These are phyloP conservation scores for Mythimna pallens DNA, from an alignment of 2,888 invertebrate species.

Conservation along the genomic window DNA sequence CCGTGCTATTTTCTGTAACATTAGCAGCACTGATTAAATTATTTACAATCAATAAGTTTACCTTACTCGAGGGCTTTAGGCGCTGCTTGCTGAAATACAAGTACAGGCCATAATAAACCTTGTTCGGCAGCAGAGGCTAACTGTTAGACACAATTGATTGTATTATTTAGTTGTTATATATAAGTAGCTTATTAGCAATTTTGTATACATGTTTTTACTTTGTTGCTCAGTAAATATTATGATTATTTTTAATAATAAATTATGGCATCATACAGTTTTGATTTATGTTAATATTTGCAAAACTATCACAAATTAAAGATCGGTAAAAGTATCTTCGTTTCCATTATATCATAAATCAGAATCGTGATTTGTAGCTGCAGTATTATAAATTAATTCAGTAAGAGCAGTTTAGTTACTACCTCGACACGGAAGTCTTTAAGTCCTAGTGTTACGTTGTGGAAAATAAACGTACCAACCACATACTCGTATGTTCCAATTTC, in stretches of 20 bases:
- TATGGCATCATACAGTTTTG: background rate
- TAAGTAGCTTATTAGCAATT: too few species aligned
- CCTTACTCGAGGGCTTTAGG: too few species aligned
- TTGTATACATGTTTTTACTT: too few species aligned
- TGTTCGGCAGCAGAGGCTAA: too few species aligned
- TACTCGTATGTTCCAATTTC: slow-evolving; percentile 55
- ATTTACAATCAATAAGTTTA: slow-evolving; percentile 6
- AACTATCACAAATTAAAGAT: slow-evolving; percentile 1
- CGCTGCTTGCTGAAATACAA: too few species aligned
- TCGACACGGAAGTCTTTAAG: slow-evolving; percentile 51
- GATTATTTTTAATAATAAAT: background rate
- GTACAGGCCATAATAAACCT: too few species aligned
- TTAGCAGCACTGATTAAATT: background rate
- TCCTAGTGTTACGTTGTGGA: slow-evolving; percentile 27
- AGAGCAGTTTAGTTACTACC: background rate
- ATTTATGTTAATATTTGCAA: slow-evolving; percentile 10
- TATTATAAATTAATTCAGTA: background rate
- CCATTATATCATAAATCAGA: slow-evolving; percentile 1
- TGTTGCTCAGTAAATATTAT: too few species aligned
- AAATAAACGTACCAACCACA: slow-evolving; percentile 28
- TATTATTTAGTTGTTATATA: too few species aligned
- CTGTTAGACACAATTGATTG: too few species aligned
- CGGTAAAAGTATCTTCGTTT: background rate
- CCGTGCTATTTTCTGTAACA: background rate
- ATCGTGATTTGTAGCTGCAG: background rate